Evolutionary conservation across 2,113 vertebrate genomes (phyloP).

Genomic region (western clawed frog (Xenopus tropicalis)): UCB_Xtro_10.0 CM004448.2:151777501-151778000

Average conservation of each 20-base stretch:
- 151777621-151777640: not conserved
- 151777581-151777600: not conserved
- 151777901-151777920: not conserved
- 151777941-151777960: not conserved
- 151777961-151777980: not conserved
- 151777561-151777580: not conserved
- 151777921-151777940: not conserved
- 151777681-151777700: no score
- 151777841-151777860: no score
- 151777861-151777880: not conserved
- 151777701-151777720: no score
- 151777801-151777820: not conserved
- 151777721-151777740: not conserved
- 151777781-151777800: not conserved
- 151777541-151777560: not conserved
- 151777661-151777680: not conserved
- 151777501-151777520: not conserved
- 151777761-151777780: no score
- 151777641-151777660: not conserved
- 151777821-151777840: not conserved
- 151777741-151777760: not conserved
- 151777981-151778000: not conserved
- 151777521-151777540: not conserved
- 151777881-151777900: not conserved
- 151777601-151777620: conserved; percentile 5